Conservation (phyloP, 2,888 invertebrate species). For the Drosophila trichaetosa region DNA sequence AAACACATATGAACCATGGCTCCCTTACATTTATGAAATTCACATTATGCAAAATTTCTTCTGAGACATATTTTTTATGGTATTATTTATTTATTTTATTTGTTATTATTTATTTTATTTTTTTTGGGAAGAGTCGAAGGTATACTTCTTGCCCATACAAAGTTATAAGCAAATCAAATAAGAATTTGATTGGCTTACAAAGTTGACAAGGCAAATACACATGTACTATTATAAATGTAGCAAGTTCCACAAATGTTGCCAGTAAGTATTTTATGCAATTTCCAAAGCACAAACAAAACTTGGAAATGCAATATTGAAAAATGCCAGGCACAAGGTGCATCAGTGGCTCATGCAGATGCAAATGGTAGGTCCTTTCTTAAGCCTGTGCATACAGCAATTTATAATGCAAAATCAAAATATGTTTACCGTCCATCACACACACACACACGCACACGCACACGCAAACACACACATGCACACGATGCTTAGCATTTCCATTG, state of each 20-base stretch:
- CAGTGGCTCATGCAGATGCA: background rate
- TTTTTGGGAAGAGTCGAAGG: background rate
- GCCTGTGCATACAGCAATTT: slow-evolving; percentile 50
- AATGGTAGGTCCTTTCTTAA: slow-evolving; percentile 9
- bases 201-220: slow-evolving; percentile 19
- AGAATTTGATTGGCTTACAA: slow-evolving; percentile 52
- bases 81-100: background rate
- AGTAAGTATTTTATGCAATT: slow-evolving; percentile 15
- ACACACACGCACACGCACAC: slow-evolving; percentile 11
- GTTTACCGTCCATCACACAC: slow-evolving; percentile 46
- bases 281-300: slow-evolving; percentile 32
- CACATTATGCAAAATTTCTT: no score
- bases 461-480: background rate
- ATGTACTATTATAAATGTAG: slow-evolving; percentile 26
- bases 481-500: slow-evolving; percentile 26
- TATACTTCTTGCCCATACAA: background rate
- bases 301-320: slow-evolving; percentile 29
- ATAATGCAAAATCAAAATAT: slow-evolving; percentile 66
- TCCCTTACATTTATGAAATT: no score
- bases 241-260: slow-evolving; percentile 1
- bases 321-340: slow-evolving; percentile 9
- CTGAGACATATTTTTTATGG: background rate
- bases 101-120: background rate
- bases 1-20: no score
- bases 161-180: slow-evolving; percentile 26